Base-by-base conservation (phyloP, 2,797 vertebrate species). In the Sternotherus odoratus region DNA sequence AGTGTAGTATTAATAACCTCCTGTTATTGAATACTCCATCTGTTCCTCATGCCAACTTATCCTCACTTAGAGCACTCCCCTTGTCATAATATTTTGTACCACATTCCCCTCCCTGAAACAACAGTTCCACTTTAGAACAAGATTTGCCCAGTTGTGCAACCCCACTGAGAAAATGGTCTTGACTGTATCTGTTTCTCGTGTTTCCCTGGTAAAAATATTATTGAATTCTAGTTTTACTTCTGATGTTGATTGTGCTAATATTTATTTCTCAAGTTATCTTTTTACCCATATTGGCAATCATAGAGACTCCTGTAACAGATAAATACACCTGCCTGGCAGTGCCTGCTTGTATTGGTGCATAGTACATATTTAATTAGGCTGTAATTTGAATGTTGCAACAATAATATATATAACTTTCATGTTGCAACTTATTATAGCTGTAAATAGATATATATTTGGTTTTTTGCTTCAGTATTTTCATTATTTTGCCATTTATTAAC, bases 1-100 rank as follows among this genome's bases (percentile, higher is more conserved):
- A 93, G 96, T 97, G 96, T 93, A 96, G 96, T 96, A 97, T 97
- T 97, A 97, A 97, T 97, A 97, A 97, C 96, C 96, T 96, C 96
- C 96, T 97, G 96, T 97, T 97, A 96, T 94, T 96, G 96, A 96
- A 97, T 96, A 93, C 96, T 96, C 97, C 97, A 97, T 97, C 97
- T 97, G 97, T 97, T 97, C 96, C 91, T 95, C 92, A 94, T 96
- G 96, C 97, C 97, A 97, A 96, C 95, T 95, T 97, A 96, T 97
- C 97, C 95, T 95, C 96, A 96, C 96, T 97, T 79, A 79, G 95
- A 97, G 96, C 97, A 95, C 96, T 97, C 97, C 97, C 96, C 96
- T 97, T 97, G 97, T 97, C 97, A 97, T 95, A 97, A 97, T 97
- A 97, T 97, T 97, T 96, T 94, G 95, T 19, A 83, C 94, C 95